These are phyloP conservation scores for Lepidocolaptes lacrymiger DNA, from an alignment of 2,797 vertebrate genomes.

Conservation along the genomic window DNA sequence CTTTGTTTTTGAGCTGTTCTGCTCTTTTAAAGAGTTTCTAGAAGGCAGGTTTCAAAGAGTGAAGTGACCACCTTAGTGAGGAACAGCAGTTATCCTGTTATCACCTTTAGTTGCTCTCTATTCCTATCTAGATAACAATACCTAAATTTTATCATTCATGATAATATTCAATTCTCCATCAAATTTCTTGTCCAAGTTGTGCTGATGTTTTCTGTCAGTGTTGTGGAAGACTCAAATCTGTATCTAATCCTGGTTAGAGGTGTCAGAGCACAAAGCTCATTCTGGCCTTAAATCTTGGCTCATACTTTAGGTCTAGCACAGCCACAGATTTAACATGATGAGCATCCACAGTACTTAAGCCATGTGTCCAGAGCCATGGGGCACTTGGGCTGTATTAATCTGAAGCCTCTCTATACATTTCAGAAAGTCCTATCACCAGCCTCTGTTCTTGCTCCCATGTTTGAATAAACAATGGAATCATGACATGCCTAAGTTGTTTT, in stretches of 20 bases:
- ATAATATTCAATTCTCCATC: neutral
- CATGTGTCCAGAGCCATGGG: rapidly evolving
- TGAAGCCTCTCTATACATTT: neutral
- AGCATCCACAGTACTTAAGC: neutral
- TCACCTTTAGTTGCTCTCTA: neutral
- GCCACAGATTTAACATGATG: neutral
- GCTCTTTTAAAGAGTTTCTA: neutral
- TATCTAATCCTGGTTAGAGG: neutral
- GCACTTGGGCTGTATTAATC: neutral
- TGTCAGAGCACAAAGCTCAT: neutral
- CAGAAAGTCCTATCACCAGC: neutral
- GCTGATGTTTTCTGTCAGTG: neutral
- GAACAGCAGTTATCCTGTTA: neutral
- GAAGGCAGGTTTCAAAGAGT: neutral
- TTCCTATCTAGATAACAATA: neutral
- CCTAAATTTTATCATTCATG: neutral
- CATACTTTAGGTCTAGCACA: neutral
- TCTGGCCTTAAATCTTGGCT: neutral
- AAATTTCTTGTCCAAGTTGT: neutral
- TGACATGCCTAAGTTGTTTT: neutral
- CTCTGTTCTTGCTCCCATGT: neutral
- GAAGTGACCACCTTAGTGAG: neutral
- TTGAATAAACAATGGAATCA: neutral
- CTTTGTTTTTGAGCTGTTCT: neutral
- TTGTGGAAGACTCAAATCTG: neutral